Conservation (phyloP, 1,140 invertebrate genomes). For the Lepidurus couesii region DNA sequence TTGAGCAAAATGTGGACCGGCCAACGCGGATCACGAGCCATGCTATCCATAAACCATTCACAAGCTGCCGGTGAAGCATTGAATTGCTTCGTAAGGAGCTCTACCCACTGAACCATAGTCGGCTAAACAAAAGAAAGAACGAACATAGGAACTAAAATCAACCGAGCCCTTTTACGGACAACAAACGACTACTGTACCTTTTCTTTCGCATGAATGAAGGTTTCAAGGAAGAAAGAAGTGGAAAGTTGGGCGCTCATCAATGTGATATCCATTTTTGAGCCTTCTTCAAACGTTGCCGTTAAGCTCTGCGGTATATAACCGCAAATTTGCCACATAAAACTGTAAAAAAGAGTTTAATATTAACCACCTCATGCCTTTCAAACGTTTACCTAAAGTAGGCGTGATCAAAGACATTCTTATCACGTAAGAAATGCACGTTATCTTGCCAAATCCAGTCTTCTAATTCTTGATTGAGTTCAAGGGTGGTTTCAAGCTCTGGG, state of each 20-base stretch:
- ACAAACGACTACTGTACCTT: conserved; percentile 56
- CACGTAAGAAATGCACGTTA: conserved; percentile 88
- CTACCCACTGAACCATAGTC: conserved; percentile 94
- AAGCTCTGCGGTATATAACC: conserved; percentile 85
- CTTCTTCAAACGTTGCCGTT: conserved; percentile 46
- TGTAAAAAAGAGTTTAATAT: conserved; percentile 45
- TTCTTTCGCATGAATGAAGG: conserved; percentile 93
- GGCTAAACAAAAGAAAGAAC: conserved; percentile 53
- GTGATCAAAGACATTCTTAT: conserved; percentile 93
- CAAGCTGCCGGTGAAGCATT: conserved; percentile 83
- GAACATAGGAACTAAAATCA: conserved; percentile 26
- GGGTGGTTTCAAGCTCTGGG: conserved; percentile 42
- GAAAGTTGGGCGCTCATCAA: conserved; percentile 80
- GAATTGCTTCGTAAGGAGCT: conserved; percentile 88
- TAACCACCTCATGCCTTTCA: not conserved
- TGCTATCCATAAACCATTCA: conserved; percentile 86
- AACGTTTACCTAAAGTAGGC: conserved; percentile 79
- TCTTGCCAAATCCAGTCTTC: conserved; percentile 93
- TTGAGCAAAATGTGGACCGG: conserved; percentile 89
- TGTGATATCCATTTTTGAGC: conserved; percentile 68
- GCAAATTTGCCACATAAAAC: conserved; percentile 94
- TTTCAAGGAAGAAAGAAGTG: conserved; percentile 91
- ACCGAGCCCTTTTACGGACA: not conserved
- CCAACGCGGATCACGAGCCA: conserved; percentile 91
- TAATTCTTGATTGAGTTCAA: conserved; percentile 67